These are phyloP conservation scores for Vipera ursinii DNA, from an alignment of 2,797 vertebrate species.

Conservation along the genomic window DNA sequence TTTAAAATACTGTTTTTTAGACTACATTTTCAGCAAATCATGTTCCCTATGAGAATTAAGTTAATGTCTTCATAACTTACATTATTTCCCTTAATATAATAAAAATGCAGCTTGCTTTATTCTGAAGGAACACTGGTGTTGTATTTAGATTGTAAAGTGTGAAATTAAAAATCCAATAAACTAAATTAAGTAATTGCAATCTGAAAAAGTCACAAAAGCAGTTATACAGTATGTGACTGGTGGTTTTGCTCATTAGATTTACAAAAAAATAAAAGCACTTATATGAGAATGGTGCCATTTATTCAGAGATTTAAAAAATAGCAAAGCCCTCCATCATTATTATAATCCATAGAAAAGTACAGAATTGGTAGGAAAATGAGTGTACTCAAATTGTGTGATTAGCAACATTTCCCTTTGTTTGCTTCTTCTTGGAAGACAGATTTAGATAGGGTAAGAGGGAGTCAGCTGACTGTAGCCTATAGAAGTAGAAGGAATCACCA, in stretches of 20 bases:
- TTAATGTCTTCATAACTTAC: background rate
- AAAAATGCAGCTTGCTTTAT: constrained; percentile 24
- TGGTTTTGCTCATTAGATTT: constrained; percentile 20
- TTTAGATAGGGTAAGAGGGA: background rate
- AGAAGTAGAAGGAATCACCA: constrained; percentile 19
- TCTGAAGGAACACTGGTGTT: constrained; percentile 12
- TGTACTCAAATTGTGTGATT: background rate
- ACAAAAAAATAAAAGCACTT: constrained; percentile 12
- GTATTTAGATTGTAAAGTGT: constrained; percentile 15
- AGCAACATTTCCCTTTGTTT: background rate
- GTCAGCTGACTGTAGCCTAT: background rate
- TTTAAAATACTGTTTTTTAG: background rate
- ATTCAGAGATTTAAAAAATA: background rate
- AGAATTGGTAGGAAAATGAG: constrained; percentile 11
- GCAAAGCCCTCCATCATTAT: background rate
- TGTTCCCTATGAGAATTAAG: background rate
- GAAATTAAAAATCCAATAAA: constrained; percentile 3
- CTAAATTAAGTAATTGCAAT: constrained; percentile 5
- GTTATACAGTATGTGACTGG: constrained; percentile 11
- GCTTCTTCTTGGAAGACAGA: background rate
- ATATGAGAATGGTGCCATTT: constrained; percentile 8
- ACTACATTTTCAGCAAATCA: constrained; percentile 16
- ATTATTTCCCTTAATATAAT: constrained; percentile 16
- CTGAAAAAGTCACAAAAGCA: constrained; percentile 18
- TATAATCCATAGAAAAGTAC: background rate